Evolutionary conservation across 2,888 invertebrate species (phyloP).

Genomic region (Stegophylla sp.): DNA sequence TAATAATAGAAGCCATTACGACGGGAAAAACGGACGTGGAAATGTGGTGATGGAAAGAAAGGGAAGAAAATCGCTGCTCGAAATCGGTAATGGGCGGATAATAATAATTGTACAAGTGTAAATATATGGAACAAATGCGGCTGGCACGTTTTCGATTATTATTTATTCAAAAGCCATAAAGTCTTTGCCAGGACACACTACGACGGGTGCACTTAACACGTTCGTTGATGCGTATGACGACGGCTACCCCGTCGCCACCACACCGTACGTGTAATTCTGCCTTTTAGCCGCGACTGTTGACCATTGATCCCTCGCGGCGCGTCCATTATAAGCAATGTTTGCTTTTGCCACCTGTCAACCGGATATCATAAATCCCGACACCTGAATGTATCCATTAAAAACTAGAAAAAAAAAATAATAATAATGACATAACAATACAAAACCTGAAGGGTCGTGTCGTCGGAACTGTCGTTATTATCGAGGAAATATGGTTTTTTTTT

Average conservation of each 20-base stretch:
- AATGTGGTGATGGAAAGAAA: background rate
- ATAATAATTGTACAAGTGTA: slow-evolving; percentile 50
- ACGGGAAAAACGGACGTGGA: background rate
- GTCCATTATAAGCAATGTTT: slow-evolving; percentile 56
- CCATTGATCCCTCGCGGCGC: slow-evolving; percentile 49
- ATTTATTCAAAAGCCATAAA: slow-evolving; percentile 58
- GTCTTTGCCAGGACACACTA: slow-evolving; percentile 31
- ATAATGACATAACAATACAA: too few relatives aligned
- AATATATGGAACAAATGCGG: slow-evolving; percentile 10
- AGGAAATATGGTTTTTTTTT: slow-evolving; percentile 1
- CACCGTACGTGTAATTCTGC: slow-evolving; percentile 12
- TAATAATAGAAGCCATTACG: background rate
- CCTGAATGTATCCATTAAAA: slow-evolving; percentile 57
- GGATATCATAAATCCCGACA: slow-evolving; percentile 55
- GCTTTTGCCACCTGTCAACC: slow-evolving; percentile 56
- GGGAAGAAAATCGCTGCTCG: slow-evolving; percentile 43
- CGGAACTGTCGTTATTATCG: background rate
- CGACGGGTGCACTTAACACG: slow-evolving; percentile 31
- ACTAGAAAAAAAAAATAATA: slow-evolving; percentile 1
- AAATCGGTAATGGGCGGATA: slow-evolving; percentile 59
- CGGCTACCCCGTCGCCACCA: background rate
- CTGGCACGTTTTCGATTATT: slow-evolving; percentile 27
- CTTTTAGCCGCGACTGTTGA: slow-evolving; percentile 55
- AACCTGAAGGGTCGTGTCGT: slow-evolving; percentile 33
- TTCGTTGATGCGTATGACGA: too few relatives aligned